Evolutionary conservation across 2,797 vertebrate species (phyloP).

Genomic region (Stomatorhinus walkeri): DNA sequence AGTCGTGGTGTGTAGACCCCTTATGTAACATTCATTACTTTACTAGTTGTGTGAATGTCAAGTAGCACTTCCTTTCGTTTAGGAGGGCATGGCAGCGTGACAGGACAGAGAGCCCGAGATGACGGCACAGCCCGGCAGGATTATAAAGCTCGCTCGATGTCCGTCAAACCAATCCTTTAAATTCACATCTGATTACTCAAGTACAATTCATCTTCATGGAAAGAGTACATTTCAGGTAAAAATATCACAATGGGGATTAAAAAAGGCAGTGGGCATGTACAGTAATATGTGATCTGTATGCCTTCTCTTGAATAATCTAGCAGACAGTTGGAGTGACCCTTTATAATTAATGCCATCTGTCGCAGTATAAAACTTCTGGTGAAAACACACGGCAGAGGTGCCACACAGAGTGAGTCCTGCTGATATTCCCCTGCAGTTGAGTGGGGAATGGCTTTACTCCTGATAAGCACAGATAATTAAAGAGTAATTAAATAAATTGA

Average conservation of each 20-base stretch:
- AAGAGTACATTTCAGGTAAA: background rate
- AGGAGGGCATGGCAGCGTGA: conserved; percentile 27
- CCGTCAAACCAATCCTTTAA: background rate
- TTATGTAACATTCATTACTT: conserved; percentile 43
- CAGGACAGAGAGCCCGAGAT: conserved; percentile 31
- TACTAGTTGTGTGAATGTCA: conserved; percentile 2
- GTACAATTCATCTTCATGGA: background rate
- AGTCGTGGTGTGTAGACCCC: conserved; percentile 32
- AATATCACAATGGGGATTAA: background rate
- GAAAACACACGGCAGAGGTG: background rate
- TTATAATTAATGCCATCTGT: conserved; percentile 64
- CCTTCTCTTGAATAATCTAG: conserved; percentile 39
- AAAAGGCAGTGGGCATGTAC: background rate
- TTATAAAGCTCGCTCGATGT: background rate
- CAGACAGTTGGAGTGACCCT: conserved; percentile 44
- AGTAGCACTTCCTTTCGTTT: background rate
- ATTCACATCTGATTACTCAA: background rate
- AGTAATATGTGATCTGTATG: conserved; percentile 41
- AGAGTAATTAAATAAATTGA: conserved; percentile 18
- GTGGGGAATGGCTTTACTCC: background rate
- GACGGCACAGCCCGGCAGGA: background rate
- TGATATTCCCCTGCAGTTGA: background rate
- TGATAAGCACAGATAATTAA: conserved; percentile 9
- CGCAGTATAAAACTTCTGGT: conserved; percentile 37
- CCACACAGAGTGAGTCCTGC: conserved; percentile 16